phyloP scores from a whole-genome alignment of 2,888 invertebrate genomes.

The Thymelicus acteon region DNA sequence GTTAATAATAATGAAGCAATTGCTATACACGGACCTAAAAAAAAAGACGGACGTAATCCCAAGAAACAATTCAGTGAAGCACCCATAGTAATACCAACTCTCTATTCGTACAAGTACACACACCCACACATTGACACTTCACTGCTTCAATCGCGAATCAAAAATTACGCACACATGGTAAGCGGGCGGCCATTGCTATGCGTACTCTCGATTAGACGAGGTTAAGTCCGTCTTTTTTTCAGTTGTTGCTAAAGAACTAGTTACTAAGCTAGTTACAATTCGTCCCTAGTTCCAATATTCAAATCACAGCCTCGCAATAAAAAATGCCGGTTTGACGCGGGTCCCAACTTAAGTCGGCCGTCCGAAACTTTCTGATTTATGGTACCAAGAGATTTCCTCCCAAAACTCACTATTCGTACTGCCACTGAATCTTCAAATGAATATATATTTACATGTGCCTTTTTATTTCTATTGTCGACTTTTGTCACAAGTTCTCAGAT shows the following conservation, averaged over 20 bases:
- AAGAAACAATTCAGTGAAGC: too few relatives aligned
- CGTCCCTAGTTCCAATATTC: constrained; percentile 39
- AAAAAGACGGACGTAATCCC: too few relatives aligned
- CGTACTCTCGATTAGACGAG: too few relatives aligned
- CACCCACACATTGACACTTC: too few relatives aligned
- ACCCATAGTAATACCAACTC: too few relatives aligned
- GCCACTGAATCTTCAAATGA: constrained; percentile 30
- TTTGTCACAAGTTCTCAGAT: constrained; percentile 7
- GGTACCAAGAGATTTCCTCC: constrained; percentile 38
- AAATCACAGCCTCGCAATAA: constrained; percentile 46
- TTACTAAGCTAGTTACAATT: constrained; percentile 1
- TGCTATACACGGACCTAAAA: too few relatives aligned
- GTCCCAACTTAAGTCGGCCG: constrained; percentile 40
- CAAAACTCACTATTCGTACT: constrained; percentile 35
- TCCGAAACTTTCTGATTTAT: constrained; percentile 46
- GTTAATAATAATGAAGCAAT: neutral
- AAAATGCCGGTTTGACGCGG: constrained; percentile 45
- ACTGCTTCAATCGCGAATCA: too few relatives aligned
- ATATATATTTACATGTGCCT: constrained; percentile 28
- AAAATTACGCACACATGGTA: too few relatives aligned
- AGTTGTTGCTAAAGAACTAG: neutral
- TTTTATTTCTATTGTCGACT: constrained; percentile 13
- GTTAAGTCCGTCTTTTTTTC: too few relatives aligned
- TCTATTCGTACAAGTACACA: too few relatives aligned
- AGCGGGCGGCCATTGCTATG: too few relatives aligned